phyloP scores from a whole-genome alignment of 1,140 invertebrate species.

The Philotrypesis tridentata region DNA sequence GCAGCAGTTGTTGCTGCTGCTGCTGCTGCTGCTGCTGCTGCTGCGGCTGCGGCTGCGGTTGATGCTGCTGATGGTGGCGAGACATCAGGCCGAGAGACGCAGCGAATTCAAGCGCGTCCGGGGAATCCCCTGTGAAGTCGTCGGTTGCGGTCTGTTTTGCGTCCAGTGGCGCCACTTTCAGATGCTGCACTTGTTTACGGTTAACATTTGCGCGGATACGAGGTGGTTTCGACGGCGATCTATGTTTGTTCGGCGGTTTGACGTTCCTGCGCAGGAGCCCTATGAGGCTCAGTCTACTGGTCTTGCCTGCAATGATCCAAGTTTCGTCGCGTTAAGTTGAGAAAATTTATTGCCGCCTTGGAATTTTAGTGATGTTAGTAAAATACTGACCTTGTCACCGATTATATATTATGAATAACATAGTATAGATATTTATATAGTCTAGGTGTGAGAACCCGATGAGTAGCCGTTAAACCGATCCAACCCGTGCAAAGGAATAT shows the following conservation, averaged over 20 bases:
- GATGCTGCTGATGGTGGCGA: slow-evolving; percentile 58
- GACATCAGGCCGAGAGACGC: slow-evolving; percentile 68
- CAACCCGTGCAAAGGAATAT: not conserved
- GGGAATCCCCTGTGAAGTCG: slow-evolving; percentile 52
- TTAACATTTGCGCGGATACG: slow-evolving; percentile 54
- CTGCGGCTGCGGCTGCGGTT: not conserved
- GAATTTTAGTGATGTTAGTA: not conserved
- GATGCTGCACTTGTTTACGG: slow-evolving; percentile 47
- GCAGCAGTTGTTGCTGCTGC: not conserved
- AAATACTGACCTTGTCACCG: not conserved
- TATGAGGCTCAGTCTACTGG: slow-evolving; percentile 44
- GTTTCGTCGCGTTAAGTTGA: not conserved
- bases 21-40: slow-evolving; percentile 51
- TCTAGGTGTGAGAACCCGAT: not conserved
- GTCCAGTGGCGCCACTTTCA: slow-evolving; percentile 31
- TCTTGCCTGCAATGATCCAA: not conserved
- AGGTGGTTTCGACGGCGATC: slow-evolving; percentile 41
- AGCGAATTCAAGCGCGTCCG: slow-evolving; percentile 67
- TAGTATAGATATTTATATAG: not conserved
- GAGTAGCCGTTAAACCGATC: not conserved
- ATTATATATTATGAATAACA: not conserved
- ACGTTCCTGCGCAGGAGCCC: slow-evolving; percentile 22
- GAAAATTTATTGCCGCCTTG: not conserved
- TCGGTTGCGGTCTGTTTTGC: not conserved
- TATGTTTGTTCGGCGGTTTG: not conserved